These are phyloP conservation scores for Cyprinodon tularosa DNA, from an alignment of 2,113 vertebrate genomes.

Conservation along the genomic window DNA sequence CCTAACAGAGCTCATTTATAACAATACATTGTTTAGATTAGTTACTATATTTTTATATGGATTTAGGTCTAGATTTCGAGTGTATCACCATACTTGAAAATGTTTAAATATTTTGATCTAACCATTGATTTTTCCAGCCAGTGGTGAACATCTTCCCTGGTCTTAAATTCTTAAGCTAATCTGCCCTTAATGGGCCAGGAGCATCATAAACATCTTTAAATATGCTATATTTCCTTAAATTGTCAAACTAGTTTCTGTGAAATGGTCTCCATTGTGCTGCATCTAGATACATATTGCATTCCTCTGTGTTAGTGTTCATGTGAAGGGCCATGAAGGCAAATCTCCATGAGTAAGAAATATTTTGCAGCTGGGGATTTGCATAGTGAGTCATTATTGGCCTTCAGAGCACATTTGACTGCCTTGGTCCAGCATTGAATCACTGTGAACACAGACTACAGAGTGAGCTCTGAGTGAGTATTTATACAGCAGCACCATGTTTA, in stretches of 20 bases:
- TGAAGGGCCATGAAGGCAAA: constrained; percentile 51
- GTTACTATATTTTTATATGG: background rate
- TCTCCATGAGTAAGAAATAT: constrained; percentile 42
- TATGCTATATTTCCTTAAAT: background rate
- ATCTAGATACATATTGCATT: background rate
- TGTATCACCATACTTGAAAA: too few relatives aligned
- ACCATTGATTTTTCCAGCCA: too few relatives aligned
- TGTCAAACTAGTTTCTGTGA: background rate
- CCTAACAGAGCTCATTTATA: too few relatives aligned
- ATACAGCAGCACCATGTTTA: constrained; percentile 11
- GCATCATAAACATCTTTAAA: background rate
- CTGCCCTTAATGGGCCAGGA: background rate
- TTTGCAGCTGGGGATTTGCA: constrained; percentile 54
- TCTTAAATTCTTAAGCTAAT: background rate
- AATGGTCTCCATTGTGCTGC: background rate
- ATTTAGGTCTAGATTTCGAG: background rate
- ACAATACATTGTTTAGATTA: too few relatives aligned
- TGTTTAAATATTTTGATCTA: too few relatives aligned
- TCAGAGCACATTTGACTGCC: constrained; percentile 38
- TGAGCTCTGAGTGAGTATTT: background rate
- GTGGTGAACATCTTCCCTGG: too few relatives aligned
- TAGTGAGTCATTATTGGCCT: constrained; percentile 40
- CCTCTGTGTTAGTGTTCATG: constrained; percentile 3
- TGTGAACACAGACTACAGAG: constrained; percentile 7
- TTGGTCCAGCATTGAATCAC: constrained; percentile 54